Conservation (phyloP, 1,140 invertebrate species). For the Chrysopa pallens region DNA sequence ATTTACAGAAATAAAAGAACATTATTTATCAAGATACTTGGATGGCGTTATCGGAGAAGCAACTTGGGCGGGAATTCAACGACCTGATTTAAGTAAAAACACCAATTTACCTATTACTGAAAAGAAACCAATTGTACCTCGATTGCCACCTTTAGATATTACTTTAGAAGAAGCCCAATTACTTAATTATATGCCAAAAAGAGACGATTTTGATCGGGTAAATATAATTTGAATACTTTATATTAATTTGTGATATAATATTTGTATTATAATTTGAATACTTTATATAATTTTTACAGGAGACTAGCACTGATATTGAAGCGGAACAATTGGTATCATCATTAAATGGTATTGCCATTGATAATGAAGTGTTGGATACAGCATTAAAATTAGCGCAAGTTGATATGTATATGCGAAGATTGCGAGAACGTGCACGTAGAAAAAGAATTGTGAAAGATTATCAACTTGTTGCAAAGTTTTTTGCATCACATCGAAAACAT, state of each 20-base stretch:
- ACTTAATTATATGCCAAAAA: conserved; percentile 88
- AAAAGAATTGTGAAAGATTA: conserved; percentile 78
- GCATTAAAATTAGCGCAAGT: conserved; percentile 63
- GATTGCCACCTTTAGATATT: conserved; percentile 61
- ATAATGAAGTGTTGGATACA: conserved; percentile 81
- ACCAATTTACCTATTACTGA: conserved; percentile 62
- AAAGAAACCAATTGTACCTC: conserved; percentile 30
- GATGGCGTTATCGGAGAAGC: conserved; percentile 75
- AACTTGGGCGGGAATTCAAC: conserved; percentile 54
- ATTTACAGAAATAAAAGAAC: conserved; percentile 70
- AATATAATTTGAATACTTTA: conserved; percentile 6
- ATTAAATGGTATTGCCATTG: conserved; percentile 49
- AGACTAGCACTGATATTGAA: conserved; percentile 85
- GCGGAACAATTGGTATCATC: conserved; percentile 77
- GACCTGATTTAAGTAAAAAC: conserved; percentile 54
- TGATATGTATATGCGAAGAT: conserved; percentile 72
- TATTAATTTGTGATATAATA: too few species aligned
- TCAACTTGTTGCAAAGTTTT: conserved; percentile 67
- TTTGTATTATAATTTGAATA: too few species aligned
- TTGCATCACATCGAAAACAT: conserved; percentile 40
- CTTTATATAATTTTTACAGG: conserved; percentile 37
- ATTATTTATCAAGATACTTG: conserved; percentile 77
- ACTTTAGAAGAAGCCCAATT: conserved; percentile 65
- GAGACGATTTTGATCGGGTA: conserved; percentile 90
- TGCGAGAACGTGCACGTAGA: conserved; percentile 68